A percentile compares a stretch with the other conserved stretches of the same genome.
These are phyloP conservation scores for Neoniphon sammara DNA, from an alignment of 2,797 vertebrate species.

Conservation along the genomic window DNA sequence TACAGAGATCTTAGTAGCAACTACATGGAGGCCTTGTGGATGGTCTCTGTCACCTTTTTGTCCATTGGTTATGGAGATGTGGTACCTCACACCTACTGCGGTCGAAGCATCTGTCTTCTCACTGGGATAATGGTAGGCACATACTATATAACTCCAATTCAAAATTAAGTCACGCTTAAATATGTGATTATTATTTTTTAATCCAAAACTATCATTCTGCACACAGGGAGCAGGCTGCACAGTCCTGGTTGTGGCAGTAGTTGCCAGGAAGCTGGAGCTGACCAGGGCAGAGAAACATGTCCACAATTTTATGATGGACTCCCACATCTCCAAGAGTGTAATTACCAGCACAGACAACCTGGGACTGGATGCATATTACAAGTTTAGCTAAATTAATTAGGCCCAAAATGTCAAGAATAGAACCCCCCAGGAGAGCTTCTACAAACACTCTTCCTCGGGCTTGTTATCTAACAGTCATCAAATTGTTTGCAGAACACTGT, in stretches of 20 bases:
- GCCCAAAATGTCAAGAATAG: not conserved
- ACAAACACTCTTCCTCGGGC: not conserved
- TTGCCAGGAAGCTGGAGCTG: slow-evolving; percentile 94
- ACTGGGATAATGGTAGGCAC: slow-evolving; percentile 93
- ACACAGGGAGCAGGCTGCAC: slow-evolving; percentile 91
- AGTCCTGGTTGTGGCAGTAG: slow-evolving; percentile 93
- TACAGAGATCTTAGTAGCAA: slow-evolving; percentile 94
- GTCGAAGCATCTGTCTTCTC: slow-evolving; percentile 93
- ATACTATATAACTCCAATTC: not conserved
- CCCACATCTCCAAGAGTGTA: slow-evolving; percentile 93
- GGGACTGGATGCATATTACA: not conserved
- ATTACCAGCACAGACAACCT: slow-evolving; percentile 36
- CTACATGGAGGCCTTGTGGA: slow-evolving; percentile 97
- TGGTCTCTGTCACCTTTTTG: slow-evolving; percentile 96
- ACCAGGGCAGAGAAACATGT: slow-evolving; percentile 95
- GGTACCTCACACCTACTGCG: slow-evolving; percentile 96
- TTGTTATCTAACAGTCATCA: not conserved
- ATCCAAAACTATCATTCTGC: not conserved
- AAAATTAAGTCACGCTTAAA: not conserved
- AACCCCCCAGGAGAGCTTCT: not conserved
- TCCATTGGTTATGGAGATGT: slow-evolving; percentile 96
- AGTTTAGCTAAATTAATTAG: not conserved
- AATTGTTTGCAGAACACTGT: not conserved
- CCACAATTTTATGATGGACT: slow-evolving; percentile 99
- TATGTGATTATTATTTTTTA: not conserved